Conservation (phyloP, 2,888 invertebrate species). For the Erynnis tages region DNA sequence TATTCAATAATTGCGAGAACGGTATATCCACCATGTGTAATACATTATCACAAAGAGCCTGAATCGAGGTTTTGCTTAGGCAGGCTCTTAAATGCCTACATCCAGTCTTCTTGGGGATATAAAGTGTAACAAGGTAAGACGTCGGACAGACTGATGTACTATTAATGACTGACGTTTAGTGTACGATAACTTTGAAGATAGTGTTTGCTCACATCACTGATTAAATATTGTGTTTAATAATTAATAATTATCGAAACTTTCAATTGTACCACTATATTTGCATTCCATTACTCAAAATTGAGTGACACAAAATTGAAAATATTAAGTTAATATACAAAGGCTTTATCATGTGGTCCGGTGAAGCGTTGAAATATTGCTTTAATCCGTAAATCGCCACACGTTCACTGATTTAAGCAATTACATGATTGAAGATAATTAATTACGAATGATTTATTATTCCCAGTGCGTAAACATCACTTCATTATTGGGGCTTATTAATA, state of each 20-base stretch:
- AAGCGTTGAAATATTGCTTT: constrained; percentile 11
- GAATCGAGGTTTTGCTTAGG: too few species aligned
- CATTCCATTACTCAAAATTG: neutral
- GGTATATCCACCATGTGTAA: too few species aligned
- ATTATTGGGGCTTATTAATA: neutral
- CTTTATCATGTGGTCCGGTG: constrained; percentile 11
- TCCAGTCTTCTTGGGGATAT: too few species aligned
- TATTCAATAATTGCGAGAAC: too few species aligned
- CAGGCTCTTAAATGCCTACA: too few species aligned
- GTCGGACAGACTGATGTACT: too few species aligned
- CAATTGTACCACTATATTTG: neutral
- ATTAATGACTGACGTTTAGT: too few species aligned
- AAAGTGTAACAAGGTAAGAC: too few species aligned
- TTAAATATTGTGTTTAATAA: too few species aligned
- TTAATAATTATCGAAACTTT: neutral
- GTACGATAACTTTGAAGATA: too few species aligned
- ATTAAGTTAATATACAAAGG: constrained; percentile 9
- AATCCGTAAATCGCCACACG: constrained; percentile 4
- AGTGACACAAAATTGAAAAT: neutral
- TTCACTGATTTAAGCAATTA: constrained; percentile 12
- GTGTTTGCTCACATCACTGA: too few species aligned
- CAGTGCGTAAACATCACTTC: constrained; percentile 8
- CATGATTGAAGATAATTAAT: constrained; percentile 19
- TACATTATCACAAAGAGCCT: too few species aligned
- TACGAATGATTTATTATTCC: constrained; percentile 18